Conservation (phyloP, 1,140 invertebrate species). For the Eurytemora carolleeae region DNA sequence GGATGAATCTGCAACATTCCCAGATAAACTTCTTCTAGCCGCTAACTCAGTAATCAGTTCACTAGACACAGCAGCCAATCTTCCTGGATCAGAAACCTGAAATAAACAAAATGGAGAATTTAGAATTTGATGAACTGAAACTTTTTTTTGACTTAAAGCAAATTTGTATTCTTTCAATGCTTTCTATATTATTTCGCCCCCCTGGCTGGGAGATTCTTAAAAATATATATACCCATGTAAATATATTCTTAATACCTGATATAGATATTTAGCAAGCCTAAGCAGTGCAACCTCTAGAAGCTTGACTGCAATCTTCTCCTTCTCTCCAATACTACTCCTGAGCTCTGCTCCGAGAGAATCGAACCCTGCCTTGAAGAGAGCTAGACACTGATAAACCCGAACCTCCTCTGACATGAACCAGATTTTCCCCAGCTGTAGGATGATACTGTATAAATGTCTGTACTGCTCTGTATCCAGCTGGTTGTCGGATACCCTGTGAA, state of each 20-base stretch:
- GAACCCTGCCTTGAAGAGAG: not conserved
- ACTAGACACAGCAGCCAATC: not conserved
- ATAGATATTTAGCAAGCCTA: not conserved
- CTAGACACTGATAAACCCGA: not conserved
- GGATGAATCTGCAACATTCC: not conserved
- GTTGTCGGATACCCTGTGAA: not conserved
- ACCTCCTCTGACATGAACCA: not conserved
- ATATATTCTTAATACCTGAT: too few species aligned
- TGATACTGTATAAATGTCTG: not conserved
- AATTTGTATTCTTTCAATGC: too few species aligned
- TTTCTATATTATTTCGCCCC: too few species aligned
- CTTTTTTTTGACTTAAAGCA: too few species aligned
- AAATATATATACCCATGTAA: too few species aligned
- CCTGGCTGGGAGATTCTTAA: too few species aligned
- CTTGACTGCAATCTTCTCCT: not conserved
- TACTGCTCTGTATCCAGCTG: not conserved
- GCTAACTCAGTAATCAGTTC: not conserved
- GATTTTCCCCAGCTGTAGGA: not conserved
- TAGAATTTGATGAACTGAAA: too few species aligned
- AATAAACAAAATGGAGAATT: too few species aligned
- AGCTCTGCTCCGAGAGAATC: not conserved
- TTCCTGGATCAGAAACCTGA: not conserved
- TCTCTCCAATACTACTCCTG: not conserved
- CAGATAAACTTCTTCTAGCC: not conserved
- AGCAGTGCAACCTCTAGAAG: not conserved